Conservation (phyloP, 2,888 invertebrate species). For the Agrochola circellaris region DNA sequence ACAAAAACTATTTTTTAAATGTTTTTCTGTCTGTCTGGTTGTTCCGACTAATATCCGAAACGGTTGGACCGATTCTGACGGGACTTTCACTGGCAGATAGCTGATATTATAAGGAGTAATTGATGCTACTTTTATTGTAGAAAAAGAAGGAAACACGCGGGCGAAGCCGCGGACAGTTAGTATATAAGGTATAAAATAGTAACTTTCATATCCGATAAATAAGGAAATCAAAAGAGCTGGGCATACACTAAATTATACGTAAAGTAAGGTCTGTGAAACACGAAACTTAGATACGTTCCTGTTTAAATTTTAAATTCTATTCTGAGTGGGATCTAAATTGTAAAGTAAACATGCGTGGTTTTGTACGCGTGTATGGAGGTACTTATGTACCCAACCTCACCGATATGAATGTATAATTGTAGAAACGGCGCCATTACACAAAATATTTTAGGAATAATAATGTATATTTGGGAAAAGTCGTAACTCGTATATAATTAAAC, state of each 20-base stretch:
- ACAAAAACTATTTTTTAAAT: too few species aligned
- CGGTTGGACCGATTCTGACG: too few species aligned
- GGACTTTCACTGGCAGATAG: too few species aligned
- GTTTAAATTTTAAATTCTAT: slow-evolving; percentile 73
- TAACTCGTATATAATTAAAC: slow-evolving; percentile 38
- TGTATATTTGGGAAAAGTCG: slow-evolving; percentile 41
- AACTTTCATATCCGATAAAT: slow-evolving; percentile 45
- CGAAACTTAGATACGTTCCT: slow-evolving; percentile 66
- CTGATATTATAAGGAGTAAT: too few species aligned
- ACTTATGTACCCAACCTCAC: slow-evolving; percentile 16
- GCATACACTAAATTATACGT: slow-evolving; percentile 48
- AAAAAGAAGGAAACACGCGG: too few species aligned
- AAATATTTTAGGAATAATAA: slow-evolving; percentile 38
- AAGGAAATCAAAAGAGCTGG: slow-evolving; percentile 59
- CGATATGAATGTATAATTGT: slow-evolving; percentile 50
- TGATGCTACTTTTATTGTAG: too few species aligned
- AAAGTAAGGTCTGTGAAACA: slow-evolving; percentile 54
- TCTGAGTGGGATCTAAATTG: slow-evolving; percentile 67
- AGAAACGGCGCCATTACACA: slow-evolving; percentile 29
- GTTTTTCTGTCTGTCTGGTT: too few species aligned
- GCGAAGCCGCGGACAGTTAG: too few species aligned
- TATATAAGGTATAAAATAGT: slow-evolving; percentile 29
- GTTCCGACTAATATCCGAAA: too few species aligned
- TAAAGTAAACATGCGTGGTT: slow-evolving; percentile 62
- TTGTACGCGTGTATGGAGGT: slow-evolving; percentile 37